phyloP scores from a whole-genome alignment of 2,113 vertebrate species.

The Galbula dea region DNA sequence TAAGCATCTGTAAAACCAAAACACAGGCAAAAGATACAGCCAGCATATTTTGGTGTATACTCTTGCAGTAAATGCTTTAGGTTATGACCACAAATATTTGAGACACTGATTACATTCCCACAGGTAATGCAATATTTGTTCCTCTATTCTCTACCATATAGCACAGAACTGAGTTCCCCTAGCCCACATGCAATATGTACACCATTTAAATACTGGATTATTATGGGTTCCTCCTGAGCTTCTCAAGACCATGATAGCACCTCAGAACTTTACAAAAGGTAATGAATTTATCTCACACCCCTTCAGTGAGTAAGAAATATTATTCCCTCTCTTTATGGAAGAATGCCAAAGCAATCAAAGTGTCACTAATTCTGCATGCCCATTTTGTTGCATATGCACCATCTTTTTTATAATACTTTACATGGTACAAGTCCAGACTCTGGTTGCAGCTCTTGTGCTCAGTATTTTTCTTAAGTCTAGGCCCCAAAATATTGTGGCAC shows the following conservation, averaged over 20 bases:
- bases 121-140: neutral
- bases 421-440: neutral
- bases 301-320: neutral
- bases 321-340: neutral
- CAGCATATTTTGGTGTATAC: neutral
- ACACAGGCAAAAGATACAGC: neutral
- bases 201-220: neutral
- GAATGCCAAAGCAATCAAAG: neutral
- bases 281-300: neutral
- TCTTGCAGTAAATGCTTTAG: neutral
- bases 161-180: neutral
- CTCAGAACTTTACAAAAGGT: neutral
- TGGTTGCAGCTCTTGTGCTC: neutral
- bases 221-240: neutral
- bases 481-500: neutral
- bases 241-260: neutral
- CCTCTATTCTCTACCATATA: neutral
- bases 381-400: neutral
- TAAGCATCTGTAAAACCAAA: neutral
- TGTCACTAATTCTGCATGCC: neutral
- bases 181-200: neutral
- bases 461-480: neutral
- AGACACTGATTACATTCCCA: neutral
- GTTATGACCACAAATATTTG: neutral
- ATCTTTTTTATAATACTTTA: neutral